phyloP scores from a whole-genome alignment of 1,140 invertebrate genomes.

The Notospermus geniculatus region DNA sequence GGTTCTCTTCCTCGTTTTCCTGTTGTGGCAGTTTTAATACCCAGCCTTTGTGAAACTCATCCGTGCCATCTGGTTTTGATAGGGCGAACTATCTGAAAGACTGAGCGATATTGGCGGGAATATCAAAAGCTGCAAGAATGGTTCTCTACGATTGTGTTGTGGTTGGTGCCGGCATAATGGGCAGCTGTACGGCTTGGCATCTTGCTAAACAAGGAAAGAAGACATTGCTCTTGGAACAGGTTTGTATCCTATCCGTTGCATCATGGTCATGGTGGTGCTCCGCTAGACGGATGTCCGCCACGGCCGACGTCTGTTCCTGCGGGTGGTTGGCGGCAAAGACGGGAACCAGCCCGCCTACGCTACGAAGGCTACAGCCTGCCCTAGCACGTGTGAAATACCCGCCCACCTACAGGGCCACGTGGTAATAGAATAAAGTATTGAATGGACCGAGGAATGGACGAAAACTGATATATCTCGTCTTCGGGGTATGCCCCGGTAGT shows the following conservation, averaged over 20 bases:
- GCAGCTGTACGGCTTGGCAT: slow-evolving; percentile 44
- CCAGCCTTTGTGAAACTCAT: too few species aligned
- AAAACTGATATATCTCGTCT: too few species aligned
- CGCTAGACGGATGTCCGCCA: neutral
- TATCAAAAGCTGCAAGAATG: too few species aligned
- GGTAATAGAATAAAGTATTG: too few species aligned
- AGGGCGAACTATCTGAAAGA: too few species aligned
- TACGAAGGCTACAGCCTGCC: neutral
- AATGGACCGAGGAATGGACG: neutral
- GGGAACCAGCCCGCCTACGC: neutral
- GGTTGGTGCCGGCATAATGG: slow-evolving; percentile 50
- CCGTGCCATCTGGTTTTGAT: too few species aligned
- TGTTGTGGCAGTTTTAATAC: too few species aligned
- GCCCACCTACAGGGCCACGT: too few species aligned
- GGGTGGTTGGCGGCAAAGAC: too few species aligned
- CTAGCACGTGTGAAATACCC: neutral
- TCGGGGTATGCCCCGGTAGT: neutral
- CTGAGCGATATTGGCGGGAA: too few species aligned
- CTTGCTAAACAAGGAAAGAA: slow-evolving; percentile 35
- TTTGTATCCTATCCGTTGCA: slow-evolving; percentile 15
- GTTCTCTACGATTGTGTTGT: slow-evolving; percentile 43
- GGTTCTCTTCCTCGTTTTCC: too few species aligned
- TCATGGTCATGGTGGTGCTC: too few species aligned
- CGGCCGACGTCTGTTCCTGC: neutral
- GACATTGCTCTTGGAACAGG: slow-evolving; percentile 49